Conservation (phyloP, 1,140 invertebrate species). For the Aricia agestis region DNA sequence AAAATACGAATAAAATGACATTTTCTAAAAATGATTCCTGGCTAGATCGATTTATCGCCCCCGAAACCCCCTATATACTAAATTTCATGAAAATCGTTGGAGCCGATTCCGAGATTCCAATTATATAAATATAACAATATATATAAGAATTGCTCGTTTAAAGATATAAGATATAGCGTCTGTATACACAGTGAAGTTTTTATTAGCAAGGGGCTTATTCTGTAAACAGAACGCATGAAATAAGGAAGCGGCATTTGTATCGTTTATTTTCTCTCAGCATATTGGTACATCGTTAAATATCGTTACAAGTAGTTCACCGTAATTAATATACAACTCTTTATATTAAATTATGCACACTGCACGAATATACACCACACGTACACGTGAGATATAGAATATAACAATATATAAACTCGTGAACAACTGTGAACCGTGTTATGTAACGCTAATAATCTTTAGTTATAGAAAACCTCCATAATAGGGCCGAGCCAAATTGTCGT, state of each 20-base stretch:
- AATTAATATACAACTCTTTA: slow-evolving; percentile 57
- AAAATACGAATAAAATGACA: no score
- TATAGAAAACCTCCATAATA: slow-evolving; percentile 17
- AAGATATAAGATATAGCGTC: no score
- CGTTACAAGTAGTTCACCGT: slow-evolving; percentile 18
- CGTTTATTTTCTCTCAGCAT: slow-evolving; percentile 71
- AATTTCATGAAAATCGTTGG: no score
- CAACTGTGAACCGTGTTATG: slow-evolving; percentile 58
- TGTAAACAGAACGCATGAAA: slow-evolving; percentile 51
- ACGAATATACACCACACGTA: slow-evolving; percentile 54
- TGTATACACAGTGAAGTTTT: no score
- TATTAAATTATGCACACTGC: slow-evolving; percentile 62
- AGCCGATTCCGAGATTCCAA: no score
- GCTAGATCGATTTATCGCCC: no score
- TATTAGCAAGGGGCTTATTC: not conserved
- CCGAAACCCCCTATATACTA: no score
- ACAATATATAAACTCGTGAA: slow-evolving; percentile 64
- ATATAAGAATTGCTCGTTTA: no score
- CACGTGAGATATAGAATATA: slow-evolving; percentile 43
- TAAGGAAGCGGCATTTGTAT: slow-evolving; percentile 73
- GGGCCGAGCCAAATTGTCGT: not conserved
- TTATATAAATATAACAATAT: no score
- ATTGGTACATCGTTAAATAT: slow-evolving; percentile 73
- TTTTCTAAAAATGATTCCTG: no score
- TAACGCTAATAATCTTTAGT: slow-evolving; percentile 37